Evolutionary conservation across 2,797 vertebrate genomes (phyloP).

Genomic region (Erethizon dorsatum): DNA sequence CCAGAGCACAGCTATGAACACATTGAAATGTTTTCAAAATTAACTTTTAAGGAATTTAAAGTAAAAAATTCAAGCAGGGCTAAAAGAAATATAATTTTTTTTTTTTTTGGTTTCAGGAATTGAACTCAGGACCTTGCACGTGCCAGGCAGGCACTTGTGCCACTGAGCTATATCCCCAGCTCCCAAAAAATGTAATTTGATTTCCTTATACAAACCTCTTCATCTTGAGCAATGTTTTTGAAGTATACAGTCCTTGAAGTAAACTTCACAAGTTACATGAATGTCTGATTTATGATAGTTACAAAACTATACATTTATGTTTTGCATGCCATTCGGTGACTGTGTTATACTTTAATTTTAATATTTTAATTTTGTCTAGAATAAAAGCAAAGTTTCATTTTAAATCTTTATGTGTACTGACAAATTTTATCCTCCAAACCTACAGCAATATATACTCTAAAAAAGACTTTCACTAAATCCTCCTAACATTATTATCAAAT

Average conservation of each 20-base stretch:
- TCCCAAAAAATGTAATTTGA: background rate
- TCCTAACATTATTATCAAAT: background rate
- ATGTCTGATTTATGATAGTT: background rate
- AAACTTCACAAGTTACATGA: background rate
- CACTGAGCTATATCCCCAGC: no score
- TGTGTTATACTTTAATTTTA: constrained; percentile 2
- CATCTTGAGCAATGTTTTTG: background rate
- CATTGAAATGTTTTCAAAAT: background rate
- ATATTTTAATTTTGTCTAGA: background rate
- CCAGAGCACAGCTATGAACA: background rate
- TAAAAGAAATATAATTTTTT: background rate
- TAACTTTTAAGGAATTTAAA: background rate
- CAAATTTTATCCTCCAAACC: background rate
- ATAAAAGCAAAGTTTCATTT: constrained; percentile 32
- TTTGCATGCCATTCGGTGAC: constrained; percentile 1
- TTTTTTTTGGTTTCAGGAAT: no score
- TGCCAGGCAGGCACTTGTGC: no score
- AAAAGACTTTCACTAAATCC: background rate
- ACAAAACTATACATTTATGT: background rate
- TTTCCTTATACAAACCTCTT: background rate
- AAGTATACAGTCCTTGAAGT: background rate
- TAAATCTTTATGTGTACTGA: background rate
- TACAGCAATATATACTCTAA: background rate
- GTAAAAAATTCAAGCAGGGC: background rate
- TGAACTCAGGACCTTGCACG: no score